Base-by-base conservation (phyloP, 2,113 vertebrate genomes). In the Labeo catla region DNA sequence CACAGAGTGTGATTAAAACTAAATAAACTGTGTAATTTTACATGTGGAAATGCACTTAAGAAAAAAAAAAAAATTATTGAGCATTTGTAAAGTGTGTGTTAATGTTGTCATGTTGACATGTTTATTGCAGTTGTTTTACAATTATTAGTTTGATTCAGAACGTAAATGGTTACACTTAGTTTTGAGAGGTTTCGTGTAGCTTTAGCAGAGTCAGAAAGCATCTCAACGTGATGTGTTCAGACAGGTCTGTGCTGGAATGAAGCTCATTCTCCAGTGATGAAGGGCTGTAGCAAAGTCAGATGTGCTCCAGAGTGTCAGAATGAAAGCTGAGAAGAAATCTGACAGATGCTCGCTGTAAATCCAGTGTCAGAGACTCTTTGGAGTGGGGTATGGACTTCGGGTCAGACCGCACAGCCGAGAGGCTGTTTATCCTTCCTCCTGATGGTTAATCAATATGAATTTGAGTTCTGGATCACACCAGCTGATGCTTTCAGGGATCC, bases 401-500 rank as follows among this genome's bases (percentile, higher is more conserved):
- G 12, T 45, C 63, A n/a, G 2, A 61, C 57, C 57, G 8, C 19
- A 61, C 57, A 21, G 57, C 19, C 57, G 57, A 59, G 57, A 59
- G 15, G 65, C 65, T 34, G 68, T 81, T 87, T 84, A 80, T 81
- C 39, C 50, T 84, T 43, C 66, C 39, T 36, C 78, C 52, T 82
- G 59, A 73, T 61, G 39, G 19, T 49, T 57, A 77, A 84, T 84
- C 86, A 52, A 23, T 65, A 59, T 5, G 39, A 23, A 78, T 77
- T 49, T 87, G 63, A 81, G 70, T 65, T 45, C 19, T 28, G 16
- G 47, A 50, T 76, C 57, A 47, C 21, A 80, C 78, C 43, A 80
- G 57, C 63, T 47, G 78, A 61, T 80, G 57, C 57, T 61, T 61
- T 61, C 7, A 61, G 57, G 57, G 57, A 61, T 61, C 57, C 57